phyloP scores from a whole-genome alignment of 2,797 vertebrate genomes.

The Eidolon dupreanum region DNA sequence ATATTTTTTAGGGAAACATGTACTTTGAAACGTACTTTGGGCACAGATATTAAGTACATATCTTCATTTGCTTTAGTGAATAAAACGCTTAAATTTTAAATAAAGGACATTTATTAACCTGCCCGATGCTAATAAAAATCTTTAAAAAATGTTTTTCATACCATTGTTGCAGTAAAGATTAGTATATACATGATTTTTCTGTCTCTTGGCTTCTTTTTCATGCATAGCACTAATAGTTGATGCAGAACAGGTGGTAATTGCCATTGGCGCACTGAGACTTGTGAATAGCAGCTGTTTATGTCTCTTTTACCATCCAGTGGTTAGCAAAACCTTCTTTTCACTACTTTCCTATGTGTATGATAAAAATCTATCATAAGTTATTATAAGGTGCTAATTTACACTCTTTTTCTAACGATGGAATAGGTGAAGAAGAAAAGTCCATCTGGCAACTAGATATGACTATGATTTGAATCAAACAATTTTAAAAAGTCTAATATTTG shows the following conservation, averaged over 20 bases:
- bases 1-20: constrained; percentile 16
- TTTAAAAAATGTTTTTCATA: constrained; percentile 21
- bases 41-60: constrained; percentile 13
- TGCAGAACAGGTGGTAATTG: constrained; percentile 77
- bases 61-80: constrained; percentile 43
- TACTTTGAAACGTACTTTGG: background rate
- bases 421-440: constrained; percentile 70
- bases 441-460: constrained; percentile 70
- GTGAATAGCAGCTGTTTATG: constrained; percentile 75
- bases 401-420: constrained; percentile 53
- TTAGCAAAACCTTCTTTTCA: constrained; percentile 72
- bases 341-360: constrained; percentile 68
- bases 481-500: constrained; percentile 38
- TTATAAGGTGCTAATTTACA: constrained; percentile 72
- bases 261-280: constrained; percentile 59
- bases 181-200: constrained; percentile 25
- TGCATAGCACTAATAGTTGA: constrained; percentile 34
- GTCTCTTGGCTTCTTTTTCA: constrained; percentile 51
- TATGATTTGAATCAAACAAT: constrained; percentile 54
- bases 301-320: constrained; percentile 68
- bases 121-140: background rate
- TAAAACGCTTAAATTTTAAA: constrained; percentile 39
- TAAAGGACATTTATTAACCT: background rate
- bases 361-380: constrained; percentile 72
- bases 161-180: constrained; percentile 25